phyloP scores from a whole-genome alignment of 2,113 vertebrate species.

The Tonatia bakeri region DNA sequence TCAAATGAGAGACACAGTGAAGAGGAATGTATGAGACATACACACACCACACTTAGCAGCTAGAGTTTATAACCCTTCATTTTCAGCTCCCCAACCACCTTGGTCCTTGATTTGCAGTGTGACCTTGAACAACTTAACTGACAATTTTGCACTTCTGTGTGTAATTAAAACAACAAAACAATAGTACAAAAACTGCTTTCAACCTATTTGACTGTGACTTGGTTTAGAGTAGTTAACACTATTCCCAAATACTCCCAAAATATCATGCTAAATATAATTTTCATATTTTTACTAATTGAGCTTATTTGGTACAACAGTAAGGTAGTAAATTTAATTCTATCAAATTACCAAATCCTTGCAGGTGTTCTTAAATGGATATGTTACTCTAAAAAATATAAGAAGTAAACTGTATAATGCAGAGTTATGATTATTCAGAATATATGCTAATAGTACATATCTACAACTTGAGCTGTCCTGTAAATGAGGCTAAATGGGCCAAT shows the following conservation, averaged over 20 bases:
- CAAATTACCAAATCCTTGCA: not conserved
- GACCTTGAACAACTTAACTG: not conserved
- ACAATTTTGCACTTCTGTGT: not conserved
- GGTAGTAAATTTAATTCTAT: conserved; percentile 33
- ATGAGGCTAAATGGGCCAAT: not conserved
- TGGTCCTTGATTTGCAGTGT: not conserved
- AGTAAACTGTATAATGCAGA: not conserved
- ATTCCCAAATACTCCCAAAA: not conserved
- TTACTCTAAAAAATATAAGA: not conserved
- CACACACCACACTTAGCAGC: not conserved
- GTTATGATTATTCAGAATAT: not conserved
- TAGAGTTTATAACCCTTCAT: not conserved
- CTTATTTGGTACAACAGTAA: not conserved
- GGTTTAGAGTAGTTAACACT: not conserved
- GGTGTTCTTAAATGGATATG: not conserved
- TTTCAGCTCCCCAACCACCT: not conserved
- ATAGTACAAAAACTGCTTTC: not conserved
- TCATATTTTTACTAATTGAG: not conserved
- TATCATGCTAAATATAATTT: not conserved
- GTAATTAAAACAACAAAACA: not conserved
- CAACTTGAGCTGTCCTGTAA: not conserved
- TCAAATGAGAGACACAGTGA: conserved; percentile 15
- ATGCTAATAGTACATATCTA: not conserved
- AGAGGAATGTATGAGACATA: not conserved
- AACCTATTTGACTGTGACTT: not conserved